Evolutionary conservation across 2,113 vertebrate species (phyloP).

Genomic region (Etia nguti): DNA sequence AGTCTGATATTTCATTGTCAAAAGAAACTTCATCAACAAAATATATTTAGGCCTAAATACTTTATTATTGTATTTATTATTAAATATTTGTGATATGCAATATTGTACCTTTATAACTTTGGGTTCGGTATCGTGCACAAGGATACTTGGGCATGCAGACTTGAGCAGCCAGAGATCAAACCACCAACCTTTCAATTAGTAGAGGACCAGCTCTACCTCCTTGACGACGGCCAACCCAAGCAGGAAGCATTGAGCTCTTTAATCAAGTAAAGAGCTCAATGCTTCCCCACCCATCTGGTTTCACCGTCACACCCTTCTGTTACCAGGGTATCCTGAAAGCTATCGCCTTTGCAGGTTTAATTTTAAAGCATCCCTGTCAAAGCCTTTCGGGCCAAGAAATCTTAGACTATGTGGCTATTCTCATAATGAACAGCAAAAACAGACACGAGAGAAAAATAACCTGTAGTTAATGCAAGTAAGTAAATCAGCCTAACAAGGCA

Average conservation of each 20-base stretch:
- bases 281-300: background rate
- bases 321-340: conserved; percentile 17
- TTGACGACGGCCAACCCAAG: background rate
- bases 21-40: background rate
- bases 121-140: background rate
- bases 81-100: background rate
- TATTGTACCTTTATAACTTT: background rate
- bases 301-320: conserved; percentile 1
- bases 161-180: background rate
- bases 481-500: background rate
- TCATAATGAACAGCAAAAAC: background rate
- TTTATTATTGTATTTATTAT: background rate
- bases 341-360: conserved; percentile 39
- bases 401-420: conserved; percentile 44
- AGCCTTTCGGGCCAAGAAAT: conserved; percentile 8
- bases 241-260: background rate
- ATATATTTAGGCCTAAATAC: background rate
- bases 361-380: conserved; percentile 47
- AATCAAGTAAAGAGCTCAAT: background rate
- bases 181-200: background rate
- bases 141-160: background rate
- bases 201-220: background rate
- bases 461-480: background rate
- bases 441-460: background rate
- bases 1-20: background rate